Conservation (phyloP, 2,797 vertebrate genomes). For the Alcedo atthis region DNA sequence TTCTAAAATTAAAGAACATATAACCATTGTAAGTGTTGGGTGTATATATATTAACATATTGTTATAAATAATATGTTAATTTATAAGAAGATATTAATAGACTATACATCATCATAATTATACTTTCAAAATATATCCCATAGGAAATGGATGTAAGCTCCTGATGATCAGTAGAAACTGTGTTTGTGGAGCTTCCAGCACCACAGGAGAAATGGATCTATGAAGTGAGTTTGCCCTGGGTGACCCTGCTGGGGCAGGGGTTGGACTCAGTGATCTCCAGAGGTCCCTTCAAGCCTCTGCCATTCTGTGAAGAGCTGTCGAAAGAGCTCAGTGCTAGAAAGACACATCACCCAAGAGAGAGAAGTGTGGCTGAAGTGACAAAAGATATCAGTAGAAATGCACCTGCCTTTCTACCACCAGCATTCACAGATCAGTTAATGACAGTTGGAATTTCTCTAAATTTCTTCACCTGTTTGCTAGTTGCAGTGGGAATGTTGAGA, state of each 20-base stretch:
- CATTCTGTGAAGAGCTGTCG: background rate
- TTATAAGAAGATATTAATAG: background rate
- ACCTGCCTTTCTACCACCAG: background rate
- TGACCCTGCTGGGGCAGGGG: too few species aligned
- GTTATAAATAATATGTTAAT: background rate
- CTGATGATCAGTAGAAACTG: background rate
- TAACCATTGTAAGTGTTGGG: background rate
- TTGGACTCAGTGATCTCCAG: too few species aligned
- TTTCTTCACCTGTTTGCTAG: constrained; percentile 5
- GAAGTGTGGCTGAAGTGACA: background rate
- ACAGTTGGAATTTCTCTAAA: background rate
- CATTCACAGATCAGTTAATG: too few species aligned
- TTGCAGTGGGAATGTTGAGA: background rate
- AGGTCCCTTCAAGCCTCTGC: too few species aligned
- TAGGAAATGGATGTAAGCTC: background rate
- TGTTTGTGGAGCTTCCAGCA: background rate
- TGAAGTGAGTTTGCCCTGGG: too few species aligned
- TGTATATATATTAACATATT: background rate
- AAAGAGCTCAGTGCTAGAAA: background rate
- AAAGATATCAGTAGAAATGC: background rate
- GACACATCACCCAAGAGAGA: fast-evolving
- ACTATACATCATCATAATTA: background rate
- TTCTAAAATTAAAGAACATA: background rate
- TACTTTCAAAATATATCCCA: background rate
- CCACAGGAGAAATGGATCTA: background rate